These are phyloP conservation scores for Melolontha melolontha DNA, from an alignment of 2,888 invertebrate genomes.

Conservation along the genomic window DNA sequence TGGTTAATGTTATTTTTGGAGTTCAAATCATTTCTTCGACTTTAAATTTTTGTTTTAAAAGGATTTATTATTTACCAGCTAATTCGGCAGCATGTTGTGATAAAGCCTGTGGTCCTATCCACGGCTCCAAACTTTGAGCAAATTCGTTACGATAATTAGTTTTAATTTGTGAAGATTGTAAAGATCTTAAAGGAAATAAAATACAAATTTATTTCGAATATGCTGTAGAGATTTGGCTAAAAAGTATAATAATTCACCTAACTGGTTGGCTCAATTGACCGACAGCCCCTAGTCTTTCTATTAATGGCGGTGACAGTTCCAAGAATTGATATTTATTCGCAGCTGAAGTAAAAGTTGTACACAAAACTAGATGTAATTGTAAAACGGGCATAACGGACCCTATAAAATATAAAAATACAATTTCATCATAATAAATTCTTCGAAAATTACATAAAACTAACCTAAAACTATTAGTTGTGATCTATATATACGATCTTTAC, in stretches of 20 bases:
- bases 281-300: slow-evolving; percentile 75
- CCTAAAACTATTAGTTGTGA: slow-evolving; percentile 62
- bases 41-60: too few relatives aligned
- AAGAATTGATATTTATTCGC: slow-evolving; percentile 82
- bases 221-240: not conserved
- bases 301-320: slow-evolving; percentile 75
- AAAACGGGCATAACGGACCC: slow-evolving; percentile 76
- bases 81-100: slow-evolving; percentile 64
- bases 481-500: slow-evolving; percentile 64
- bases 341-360: slow-evolving; percentile 77
- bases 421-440: not conserved
- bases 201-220: not conserved
- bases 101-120: slow-evolving; percentile 67
- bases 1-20: not conserved
- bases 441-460: slow-evolving; percentile 40
- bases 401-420: slow-evolving; percentile 52
- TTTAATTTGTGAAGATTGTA: slow-evolving; percentile 68
- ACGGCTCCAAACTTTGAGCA: slow-evolving; percentile 72
- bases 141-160: slow-evolving; percentile 76
- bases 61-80: slow-evolving; percentile 56
- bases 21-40: too few relatives aligned
- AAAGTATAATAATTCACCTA: slow-evolving; percentile 60
- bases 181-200: slow-evolving; percentile 60
- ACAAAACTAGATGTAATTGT: slow-evolving; percentile 77
- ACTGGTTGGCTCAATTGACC: slow-evolving; percentile 74